phyloP scores from a whole-genome alignment of 92 coral and sea anemone species.

The Virgularia gustaviana region DNA sequence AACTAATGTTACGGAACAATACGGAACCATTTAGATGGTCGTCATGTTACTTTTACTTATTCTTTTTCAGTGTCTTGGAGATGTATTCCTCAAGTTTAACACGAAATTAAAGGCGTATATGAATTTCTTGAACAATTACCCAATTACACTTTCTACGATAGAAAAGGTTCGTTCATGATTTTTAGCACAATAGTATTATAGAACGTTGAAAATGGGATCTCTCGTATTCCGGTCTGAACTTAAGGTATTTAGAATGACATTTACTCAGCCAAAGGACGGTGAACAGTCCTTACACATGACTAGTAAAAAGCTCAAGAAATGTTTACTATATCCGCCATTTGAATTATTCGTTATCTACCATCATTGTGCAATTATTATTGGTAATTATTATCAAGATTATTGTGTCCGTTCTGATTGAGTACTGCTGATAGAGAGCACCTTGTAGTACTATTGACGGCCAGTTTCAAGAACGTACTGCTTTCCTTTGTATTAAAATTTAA shows the following conservation, averaged over 20 bases:
- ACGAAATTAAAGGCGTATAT: constrained; percentile 80
- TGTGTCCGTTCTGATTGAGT: no score
- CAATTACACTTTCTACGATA: constrained; percentile 67
- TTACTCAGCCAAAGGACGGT: constrained; percentile 2
- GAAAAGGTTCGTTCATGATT: constrained; percentile 64
- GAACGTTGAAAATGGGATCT: no score
- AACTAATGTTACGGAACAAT: not conserved
- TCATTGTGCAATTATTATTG: no score
- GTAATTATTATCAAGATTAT: no score
- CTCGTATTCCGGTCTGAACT: no score
- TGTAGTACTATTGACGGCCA: no score
- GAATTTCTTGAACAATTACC: constrained; percentile 85
- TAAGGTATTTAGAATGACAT: no score
- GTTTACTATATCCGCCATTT: no score
- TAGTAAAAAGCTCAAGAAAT: not conserved
- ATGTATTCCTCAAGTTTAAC: constrained; percentile 76
- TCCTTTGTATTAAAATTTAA: no score
- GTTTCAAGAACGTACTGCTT: no score
- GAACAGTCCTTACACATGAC: not conserved
- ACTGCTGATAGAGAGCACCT: no score
- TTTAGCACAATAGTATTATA: not conserved
- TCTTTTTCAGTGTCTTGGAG: constrained; percentile 85
- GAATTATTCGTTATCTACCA: no score
- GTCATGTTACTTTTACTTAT: not conserved
- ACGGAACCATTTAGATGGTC: not conserved